These are phyloP conservation scores for Menidia menidia DNA, from an alignment of 2,797 vertebrate species.

Conservation along the genomic window DNA sequence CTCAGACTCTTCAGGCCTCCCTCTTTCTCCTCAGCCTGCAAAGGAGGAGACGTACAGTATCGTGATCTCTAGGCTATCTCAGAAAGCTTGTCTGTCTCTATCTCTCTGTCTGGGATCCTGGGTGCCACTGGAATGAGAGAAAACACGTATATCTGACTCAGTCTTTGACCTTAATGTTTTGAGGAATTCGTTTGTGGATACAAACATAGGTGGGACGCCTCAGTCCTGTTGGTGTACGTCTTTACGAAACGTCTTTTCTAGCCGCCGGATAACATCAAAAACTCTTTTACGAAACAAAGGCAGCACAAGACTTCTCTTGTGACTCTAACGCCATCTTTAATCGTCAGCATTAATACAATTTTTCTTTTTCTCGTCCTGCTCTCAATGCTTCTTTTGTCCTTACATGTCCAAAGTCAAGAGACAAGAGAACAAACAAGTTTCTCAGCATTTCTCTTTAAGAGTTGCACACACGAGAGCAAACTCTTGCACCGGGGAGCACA, in stretches of 20 bases:
- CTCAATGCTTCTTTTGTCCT: no score
- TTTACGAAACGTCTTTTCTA: no score
- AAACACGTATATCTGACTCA: not conserved
- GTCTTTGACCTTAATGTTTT: not conserved
- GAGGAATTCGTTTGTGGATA: constrained; percentile 6
- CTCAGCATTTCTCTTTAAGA: constrained; percentile 15
- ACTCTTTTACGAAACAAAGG: no score
- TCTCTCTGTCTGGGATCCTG: constrained; percentile 28
- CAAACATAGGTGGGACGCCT: no score
- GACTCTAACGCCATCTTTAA: no score
- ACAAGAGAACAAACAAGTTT: constrained; percentile 7
- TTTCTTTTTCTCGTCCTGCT: no score
- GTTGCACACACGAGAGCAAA: constrained; percentile 6
- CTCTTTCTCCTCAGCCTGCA: constrained; percentile 43
- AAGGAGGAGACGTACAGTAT: constrained; percentile 50
- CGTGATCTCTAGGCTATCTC: constrained; percentile 38
- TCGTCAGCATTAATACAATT: no score
- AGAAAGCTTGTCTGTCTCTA: constrained; percentile 26
- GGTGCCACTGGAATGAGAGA: constrained; percentile 20
- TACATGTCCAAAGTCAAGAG: no score
- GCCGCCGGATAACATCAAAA: no score
- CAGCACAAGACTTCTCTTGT: no score
- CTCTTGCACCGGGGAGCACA: constrained; percentile 5
- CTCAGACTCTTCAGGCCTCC: constrained; percentile 62
- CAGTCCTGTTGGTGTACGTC: no score